phyloP scores from a whole-genome alignment of 1,140 invertebrate genomes.

The Bursaphelenchus mucronatus region DNA sequence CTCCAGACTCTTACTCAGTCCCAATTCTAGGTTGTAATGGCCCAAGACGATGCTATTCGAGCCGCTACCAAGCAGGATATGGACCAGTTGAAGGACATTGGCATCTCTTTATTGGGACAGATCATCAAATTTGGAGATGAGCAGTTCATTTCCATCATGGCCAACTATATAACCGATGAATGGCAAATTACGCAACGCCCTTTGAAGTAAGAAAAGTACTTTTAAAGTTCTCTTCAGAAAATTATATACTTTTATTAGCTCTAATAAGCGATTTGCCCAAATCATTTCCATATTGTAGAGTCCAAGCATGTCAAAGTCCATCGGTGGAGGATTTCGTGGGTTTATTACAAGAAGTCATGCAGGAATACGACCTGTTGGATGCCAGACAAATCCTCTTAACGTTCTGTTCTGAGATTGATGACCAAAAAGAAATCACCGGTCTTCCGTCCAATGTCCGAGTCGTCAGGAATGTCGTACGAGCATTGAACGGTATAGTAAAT shows the following conservation, averaged over 20 bases:
- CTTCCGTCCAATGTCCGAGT: slow-evolving; percentile 33
- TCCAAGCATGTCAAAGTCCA: slow-evolving; percentile 10
- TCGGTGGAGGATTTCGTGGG: neutral
- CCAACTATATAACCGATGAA: slow-evolving; percentile 48
- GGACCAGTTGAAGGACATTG: slow-evolving; percentile 29
- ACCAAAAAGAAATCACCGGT: slow-evolving; percentile 7
- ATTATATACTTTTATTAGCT: too few relatives aligned
- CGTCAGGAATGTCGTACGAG: slow-evolving; percentile 27
- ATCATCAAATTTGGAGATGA: slow-evolving; percentile 28
- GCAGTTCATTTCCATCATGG: slow-evolving; percentile 28
- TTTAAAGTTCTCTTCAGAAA: neutral
- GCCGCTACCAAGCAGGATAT: slow-evolving; percentile 38
- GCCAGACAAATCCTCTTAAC: slow-evolving; percentile 22
- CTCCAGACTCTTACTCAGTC: neutral
- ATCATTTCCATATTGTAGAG: neutral
- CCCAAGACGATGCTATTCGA: slow-evolving; percentile 32
- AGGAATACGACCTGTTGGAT: slow-evolving; percentile 18
- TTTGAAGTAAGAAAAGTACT: slow-evolving; percentile 26
- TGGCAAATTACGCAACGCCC: slow-evolving; percentile 41
- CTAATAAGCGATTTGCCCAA: too few relatives aligned
- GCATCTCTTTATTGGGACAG: slow-evolving; percentile 43
- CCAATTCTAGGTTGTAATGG: slow-evolving; percentile 24
- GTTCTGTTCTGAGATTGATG: slow-evolving; percentile 36
- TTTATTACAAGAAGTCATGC: neutral
- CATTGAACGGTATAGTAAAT: slow-evolving; percentile 32